phyloP scores from a whole-genome alignment of 1,140 invertebrate species.

The Whitmania pigra region DNA sequence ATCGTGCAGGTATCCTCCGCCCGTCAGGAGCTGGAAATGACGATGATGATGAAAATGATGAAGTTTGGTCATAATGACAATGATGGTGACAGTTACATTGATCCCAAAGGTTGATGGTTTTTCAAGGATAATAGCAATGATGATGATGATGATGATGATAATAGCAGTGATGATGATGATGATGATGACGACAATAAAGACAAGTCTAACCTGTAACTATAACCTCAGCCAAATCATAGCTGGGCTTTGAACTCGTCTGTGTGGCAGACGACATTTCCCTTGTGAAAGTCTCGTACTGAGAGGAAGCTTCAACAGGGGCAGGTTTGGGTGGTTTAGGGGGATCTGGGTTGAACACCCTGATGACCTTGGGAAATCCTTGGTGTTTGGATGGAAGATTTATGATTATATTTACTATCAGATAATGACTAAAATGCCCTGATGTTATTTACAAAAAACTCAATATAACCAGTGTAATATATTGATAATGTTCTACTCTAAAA shows the following conservation, averaged over 20 bases:
- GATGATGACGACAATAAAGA: no score
- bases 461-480: no score
- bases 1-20: conserved; percentile 67
- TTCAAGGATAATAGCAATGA: background rate
- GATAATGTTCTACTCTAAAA: no score
- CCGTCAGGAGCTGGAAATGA: conserved; percentile 57
- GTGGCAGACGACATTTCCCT: background rate
- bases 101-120: background rate
- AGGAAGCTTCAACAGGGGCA: background rate
- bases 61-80: background rate
- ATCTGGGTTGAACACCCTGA: background rate
- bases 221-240: background rate
- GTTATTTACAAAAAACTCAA: no score
- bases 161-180: background rate
- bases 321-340: background rate
- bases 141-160: background rate
- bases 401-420: no score
- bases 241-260: background rate
- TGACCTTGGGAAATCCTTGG: background rate
- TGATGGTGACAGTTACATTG: background rate
- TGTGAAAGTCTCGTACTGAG: background rate
- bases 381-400: no score
- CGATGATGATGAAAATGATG: background rate
- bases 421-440: no score
- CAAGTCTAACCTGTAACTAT: background rate